These are phyloP conservation scores for Telmatherina bonti DNA, from an alignment of 2,797 vertebrate species.

Conservation along the genomic window DNA sequence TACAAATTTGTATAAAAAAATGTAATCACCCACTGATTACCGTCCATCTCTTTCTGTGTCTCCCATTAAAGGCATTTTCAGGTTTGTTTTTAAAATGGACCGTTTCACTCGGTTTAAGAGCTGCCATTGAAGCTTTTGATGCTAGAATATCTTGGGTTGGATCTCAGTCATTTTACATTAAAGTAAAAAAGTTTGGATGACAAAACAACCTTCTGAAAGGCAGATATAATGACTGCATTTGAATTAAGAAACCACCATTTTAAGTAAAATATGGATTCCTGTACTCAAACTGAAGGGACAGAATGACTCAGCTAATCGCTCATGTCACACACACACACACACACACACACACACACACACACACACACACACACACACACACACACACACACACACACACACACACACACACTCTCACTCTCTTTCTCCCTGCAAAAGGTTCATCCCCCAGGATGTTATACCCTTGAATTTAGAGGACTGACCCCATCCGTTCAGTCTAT, in stretches of 20 bases:
- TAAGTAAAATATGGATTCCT: constrained; percentile 66
- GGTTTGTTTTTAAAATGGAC: constrained; percentile 29
- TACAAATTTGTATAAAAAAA: too few relatives aligned
- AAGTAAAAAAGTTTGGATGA: constrained; percentile 63
- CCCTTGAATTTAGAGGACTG: constrained; percentile 68
- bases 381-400: constrained; percentile 27
- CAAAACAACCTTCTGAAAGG: constrained; percentile 61
- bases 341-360: constrained; percentile 19
- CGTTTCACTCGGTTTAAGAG: constrained; percentile 32
- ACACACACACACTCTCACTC: constrained; percentile 9
- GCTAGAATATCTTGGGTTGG: constrained; percentile 26
- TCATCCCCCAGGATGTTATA: constrained; percentile 52
- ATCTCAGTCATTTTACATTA: constrained; percentile 50
- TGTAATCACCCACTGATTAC: too few relatives aligned
- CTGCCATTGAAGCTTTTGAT: constrained; percentile 46
- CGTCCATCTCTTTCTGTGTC: neutral
- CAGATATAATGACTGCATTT: constrained; percentile 60
- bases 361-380: constrained; percentile 27
- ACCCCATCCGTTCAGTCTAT: constrained; percentile 67
- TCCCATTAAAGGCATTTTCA: constrained; percentile 1
- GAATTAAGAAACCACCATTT: constrained; percentile 62
- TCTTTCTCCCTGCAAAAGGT: constrained; percentile 22
- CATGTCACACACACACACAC: constrained; percentile 43
- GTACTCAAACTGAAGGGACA: constrained; percentile 62
- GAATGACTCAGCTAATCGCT: constrained; percentile 59